phyloP scores from a whole-genome alignment of 2,888 invertebrate genomes.

The Bellardia bayeri region DNA sequence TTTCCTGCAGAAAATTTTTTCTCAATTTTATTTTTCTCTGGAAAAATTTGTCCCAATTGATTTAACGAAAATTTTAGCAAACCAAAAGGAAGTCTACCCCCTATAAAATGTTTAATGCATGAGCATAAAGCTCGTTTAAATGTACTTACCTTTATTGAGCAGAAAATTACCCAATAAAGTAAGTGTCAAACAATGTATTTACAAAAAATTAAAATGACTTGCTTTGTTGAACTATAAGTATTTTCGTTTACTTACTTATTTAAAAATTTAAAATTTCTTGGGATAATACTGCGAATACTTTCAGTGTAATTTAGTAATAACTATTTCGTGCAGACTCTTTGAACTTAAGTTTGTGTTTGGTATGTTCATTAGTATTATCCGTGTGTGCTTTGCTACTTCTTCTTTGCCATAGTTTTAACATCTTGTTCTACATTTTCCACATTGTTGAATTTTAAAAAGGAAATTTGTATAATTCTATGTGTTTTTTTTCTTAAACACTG shows the following conservation, averaged over 20 bases:
- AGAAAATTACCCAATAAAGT: not conserved
- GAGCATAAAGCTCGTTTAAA: not conserved
- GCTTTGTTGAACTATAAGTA: not conserved
- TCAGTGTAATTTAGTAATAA: not conserved
- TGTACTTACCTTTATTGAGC: not conserved
- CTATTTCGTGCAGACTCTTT: not conserved
- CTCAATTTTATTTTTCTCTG: not conserved
- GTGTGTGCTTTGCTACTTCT: not conserved
- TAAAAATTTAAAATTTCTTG: too few species aligned
- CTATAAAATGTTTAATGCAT: not conserved
- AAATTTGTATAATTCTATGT: constrained; percentile 25
- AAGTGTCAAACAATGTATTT: not conserved
- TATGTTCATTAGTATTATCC: not conserved
- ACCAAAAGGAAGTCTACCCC: not conserved
- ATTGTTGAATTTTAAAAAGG: constrained; percentile 24
- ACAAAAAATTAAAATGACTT: not conserved
- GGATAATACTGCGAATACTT: not conserved
- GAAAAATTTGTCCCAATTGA: too few species aligned
- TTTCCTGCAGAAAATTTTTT: not conserved
- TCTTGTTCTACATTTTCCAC: constrained; percentile 16
- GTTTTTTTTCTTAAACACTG: not conserved
- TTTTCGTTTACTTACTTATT: too few species aligned
- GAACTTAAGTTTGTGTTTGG: not conserved
- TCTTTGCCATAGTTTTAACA: not conserved
- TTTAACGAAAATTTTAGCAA: too few species aligned